Base-by-base conservation (phyloP, 2,797 vertebrate species). In the Sebastes variabilis region DNA sequence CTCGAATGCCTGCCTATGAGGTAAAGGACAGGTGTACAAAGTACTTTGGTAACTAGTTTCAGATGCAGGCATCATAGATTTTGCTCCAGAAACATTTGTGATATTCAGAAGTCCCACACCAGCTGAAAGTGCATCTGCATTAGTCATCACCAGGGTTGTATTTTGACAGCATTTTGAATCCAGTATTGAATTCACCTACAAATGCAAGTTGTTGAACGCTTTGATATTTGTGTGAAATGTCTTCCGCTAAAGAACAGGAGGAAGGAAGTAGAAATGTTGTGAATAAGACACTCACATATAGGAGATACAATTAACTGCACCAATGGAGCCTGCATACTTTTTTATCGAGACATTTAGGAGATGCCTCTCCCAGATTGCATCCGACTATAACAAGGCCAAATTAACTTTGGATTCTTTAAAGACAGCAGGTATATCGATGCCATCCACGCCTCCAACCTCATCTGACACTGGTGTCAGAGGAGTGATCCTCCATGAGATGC, bases 331-430 rank as follows among this genome's bases (percentile, higher is more conserved):
- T 38, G 30, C 8, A 22, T 4, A 20, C 3, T 55, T 18, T 60
- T 67, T 69, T 12, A 72, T 38, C 71, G 36, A 83, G 64, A 27
- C n/a, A 36, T 69, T 77, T 34, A 75, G 3, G 30, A 56, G n/a
- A 58, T 56, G n/a, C 3, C 3, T 73, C 52, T 62, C 49, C 38
- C 1, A 7, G 20, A 38, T 61, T 20, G 18, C 62, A 74, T 82
- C 62, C 4, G n/a, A 70, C 66, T 46, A 30, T 29, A 34, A 81
- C 38, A 22, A 32, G 64, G 30, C 38, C 54, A 52, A 75, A 84
- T 77, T 66, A 78, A 58, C 61, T 58, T 52, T 42, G 14, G 61
- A 66, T 46, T 77, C 30, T 36, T 70, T 72, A 56, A 77, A 82
- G 32, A 69, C 20, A 27, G 61, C 38, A 36, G 36, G 49, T 29